These are phyloP conservation scores for Silurus glanis DNA, from an alignment of 2,113 vertebrate genomes.

Conservation along the genomic window DNA sequence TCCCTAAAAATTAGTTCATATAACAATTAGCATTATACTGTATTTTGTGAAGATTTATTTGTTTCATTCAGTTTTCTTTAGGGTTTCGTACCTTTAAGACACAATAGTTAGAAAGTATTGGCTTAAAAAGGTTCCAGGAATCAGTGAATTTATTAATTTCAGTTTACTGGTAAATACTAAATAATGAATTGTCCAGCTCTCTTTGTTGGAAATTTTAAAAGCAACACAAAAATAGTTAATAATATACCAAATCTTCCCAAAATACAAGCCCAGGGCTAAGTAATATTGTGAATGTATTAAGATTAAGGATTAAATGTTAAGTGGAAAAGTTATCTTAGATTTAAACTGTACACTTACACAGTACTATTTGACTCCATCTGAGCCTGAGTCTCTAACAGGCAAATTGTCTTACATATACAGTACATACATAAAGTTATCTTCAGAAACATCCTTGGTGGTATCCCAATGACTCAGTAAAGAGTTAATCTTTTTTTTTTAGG, in stretches of 20 bases:
- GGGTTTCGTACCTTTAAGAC: neutral
- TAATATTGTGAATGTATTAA: neutral
- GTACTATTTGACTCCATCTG: neutral
- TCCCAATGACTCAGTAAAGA: neutral
- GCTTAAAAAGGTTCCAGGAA: neutral
- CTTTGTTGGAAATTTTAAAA: neutral
- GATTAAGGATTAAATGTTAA: neutral
- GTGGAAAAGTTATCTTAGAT: neutral
- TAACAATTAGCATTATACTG: no score
- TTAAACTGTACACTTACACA: neutral
- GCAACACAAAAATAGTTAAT: neutral
- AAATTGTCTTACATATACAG: neutral
- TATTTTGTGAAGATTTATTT: neutral
- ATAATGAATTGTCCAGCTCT: neutral
- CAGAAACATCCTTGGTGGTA: neutral
- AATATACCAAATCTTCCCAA: neutral
- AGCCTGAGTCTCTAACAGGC: neutral
- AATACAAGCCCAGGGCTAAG: neutral
- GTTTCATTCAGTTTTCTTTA: neutral
- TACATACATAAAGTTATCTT: neutral
- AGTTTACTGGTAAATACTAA: neutral
- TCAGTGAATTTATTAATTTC: neutral
- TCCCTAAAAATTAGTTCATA: neutral
- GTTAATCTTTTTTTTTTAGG: neutral
- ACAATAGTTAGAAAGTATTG: neutral